phyloP scores from a whole-genome alignment of 2,797 vertebrate species.

The Scarus forsteni region DNA sequence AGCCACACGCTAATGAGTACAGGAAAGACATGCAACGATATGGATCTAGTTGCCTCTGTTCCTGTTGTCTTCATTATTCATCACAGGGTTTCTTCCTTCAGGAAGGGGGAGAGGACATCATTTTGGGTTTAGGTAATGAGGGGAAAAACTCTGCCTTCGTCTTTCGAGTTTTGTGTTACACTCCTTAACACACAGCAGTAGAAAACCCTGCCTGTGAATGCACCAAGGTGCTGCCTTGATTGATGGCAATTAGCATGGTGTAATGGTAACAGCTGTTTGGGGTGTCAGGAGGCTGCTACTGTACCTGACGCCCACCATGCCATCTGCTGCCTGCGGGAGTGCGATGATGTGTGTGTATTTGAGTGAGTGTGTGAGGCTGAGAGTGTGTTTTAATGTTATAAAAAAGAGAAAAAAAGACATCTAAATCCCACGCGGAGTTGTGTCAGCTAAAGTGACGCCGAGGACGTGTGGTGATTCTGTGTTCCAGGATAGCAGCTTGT shows the following conservation, averaged over 20 bases:
- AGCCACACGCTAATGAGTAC: slow-evolving; percentile 40
- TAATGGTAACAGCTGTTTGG: slow-evolving; percentile 95
- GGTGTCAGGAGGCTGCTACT: slow-evolving; percentile 90
- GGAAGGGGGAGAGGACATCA: slow-evolving; percentile 28
- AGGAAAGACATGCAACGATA: slow-evolving; percentile 27
- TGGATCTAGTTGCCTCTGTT: slow-evolving; percentile 39
- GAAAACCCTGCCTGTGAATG: slow-evolving; percentile 84
- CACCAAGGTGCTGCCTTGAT: slow-evolving; percentile 91
- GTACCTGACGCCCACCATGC: slow-evolving; percentile 90
- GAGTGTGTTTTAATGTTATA: slow-evolving; percentile 35
- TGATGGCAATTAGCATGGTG: slow-evolving; percentile 96
- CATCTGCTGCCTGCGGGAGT: slow-evolving; percentile 90
- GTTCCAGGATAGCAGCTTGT: slow-evolving; percentile 55
- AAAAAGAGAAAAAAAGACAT: slow-evolving; percentile 69
- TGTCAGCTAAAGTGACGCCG: slow-evolving; percentile 71
- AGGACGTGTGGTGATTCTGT: slow-evolving; percentile 20
- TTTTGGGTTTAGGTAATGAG: slow-evolving; percentile 43
- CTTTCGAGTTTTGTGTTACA: slow-evolving; percentile 20
- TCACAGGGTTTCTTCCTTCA: slow-evolving; percentile 28
- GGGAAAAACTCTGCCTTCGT: slow-evolving; percentile 28
- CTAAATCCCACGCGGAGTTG: slow-evolving; percentile 83
- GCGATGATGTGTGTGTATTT: slow-evolving; percentile 33
- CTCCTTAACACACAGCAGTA: slow-evolving; percentile 18
- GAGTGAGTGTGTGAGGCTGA: slow-evolving; percentile 13
- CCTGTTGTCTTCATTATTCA: slow-evolving; percentile 56